Percentiles rank a stretch among this genome's conserved stretches.
Evolutionary conservation across 2,888 invertebrate species (phyloP).

Genomic region (Brenthis ino): DNA sequence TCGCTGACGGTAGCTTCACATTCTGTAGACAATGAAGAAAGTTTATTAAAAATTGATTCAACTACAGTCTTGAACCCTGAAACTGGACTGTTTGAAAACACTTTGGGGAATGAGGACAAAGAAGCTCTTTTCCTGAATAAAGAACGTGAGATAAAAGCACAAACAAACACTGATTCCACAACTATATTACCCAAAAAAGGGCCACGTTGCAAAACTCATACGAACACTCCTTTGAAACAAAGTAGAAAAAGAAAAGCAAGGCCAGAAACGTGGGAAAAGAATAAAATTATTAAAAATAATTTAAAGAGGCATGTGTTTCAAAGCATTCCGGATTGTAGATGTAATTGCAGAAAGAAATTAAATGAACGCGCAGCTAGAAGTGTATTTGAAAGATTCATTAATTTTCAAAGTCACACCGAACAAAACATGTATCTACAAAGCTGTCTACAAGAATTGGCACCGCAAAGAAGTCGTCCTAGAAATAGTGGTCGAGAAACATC

Average conservation of each 20-base stretch:
- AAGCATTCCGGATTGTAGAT: neutral
- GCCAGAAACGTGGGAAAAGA: conserved; percentile 6
- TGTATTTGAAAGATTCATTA: conserved; percentile 4
- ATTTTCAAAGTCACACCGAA: conserved; percentile 15
- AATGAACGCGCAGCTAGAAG: neutral
- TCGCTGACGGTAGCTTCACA: neutral
- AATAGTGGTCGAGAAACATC: neutral
- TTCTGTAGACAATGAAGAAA: no score
- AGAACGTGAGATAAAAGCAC: no score
- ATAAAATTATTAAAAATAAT: conserved; percentile 8
- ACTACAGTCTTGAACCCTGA: neutral
- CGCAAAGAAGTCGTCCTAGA: neutral
- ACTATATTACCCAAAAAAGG: neutral
- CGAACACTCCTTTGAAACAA: neutral
- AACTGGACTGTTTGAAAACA: neutral
- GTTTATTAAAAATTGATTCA: neutral
- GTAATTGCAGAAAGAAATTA: conserved; percentile 16
- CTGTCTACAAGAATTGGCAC: conserved; percentile 5
- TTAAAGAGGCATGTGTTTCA: conserved; percentile 8
- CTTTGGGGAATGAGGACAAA: neutral
- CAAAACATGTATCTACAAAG: conserved; percentile 16
- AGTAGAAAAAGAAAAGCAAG: neutral
- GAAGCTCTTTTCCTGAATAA: neutral
- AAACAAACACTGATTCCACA: neutral
- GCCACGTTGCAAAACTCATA: neutral